Evolutionary conservation across 2,888 invertebrate genomes (phyloP).

Genomic region (Patella depressa): DNA sequence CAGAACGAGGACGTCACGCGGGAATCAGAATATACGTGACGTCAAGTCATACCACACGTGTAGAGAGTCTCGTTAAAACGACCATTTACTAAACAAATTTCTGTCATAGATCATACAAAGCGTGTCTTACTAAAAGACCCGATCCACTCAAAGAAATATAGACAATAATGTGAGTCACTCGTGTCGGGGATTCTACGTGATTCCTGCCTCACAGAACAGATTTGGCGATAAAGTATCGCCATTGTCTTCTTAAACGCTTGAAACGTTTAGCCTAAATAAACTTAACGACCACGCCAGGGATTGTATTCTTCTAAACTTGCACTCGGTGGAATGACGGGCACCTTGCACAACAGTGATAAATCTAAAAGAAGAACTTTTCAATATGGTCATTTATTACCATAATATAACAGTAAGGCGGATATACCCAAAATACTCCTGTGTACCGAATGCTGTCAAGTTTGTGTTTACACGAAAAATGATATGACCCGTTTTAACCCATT

Average conservation of each 20-base stretch:
- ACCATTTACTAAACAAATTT: constrained; percentile 7
- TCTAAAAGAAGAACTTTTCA: too few species aligned
- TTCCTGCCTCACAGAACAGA: neutral
- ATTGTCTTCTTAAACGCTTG: neutral
- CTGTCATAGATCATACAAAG: neutral
- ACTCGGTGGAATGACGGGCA: neutral
- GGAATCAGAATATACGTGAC: neutral
- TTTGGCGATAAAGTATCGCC: neutral
- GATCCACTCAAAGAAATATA: neutral
- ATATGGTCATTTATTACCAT: too few species aligned
- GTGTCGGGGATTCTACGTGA: constrained; percentile 5
- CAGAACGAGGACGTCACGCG: neutral
- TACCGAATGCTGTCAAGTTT: too few species aligned
- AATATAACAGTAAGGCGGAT: too few species aligned
- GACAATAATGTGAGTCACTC: neutral
- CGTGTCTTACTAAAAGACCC: constrained; percentile 2
- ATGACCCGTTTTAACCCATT: neutral
- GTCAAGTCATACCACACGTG: neutral
- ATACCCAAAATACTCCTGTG: too few species aligned
- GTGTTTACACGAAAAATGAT: constrained; percentile 7
- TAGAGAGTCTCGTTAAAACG: neutral
- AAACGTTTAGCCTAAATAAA: constrained; percentile 9
- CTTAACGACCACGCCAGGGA: neutral
- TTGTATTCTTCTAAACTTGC: neutral
- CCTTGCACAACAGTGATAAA: too few species aligned